Evolutionary conservation across 1,140 invertebrate genomes (phyloP), one percentile per base, ranked within the genome.

Genomic region (Drosophila suzukii): DNA sequence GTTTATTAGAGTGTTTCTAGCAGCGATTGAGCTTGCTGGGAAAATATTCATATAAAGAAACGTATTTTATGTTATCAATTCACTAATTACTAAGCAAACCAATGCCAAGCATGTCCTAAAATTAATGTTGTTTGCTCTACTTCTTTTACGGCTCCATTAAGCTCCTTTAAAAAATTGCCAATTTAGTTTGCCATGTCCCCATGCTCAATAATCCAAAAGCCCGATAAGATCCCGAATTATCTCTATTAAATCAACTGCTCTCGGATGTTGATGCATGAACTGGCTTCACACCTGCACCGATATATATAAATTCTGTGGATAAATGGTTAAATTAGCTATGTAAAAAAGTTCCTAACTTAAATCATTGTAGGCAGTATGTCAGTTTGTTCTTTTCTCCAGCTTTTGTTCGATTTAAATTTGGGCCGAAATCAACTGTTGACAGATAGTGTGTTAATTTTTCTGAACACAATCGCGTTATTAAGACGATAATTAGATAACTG

Each of bases 231-330:
- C 34, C 34, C 34, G 10, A 30, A 12, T 6, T n/a, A 43, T 6
- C 2, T 20, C 5, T 30, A 27, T 13, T 65, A 43, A 32, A 13
- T 43, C 39, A 41, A 12, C n/a, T 50, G 49, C 24, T 17, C 62
- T 56, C 39, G 30, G 51, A 63, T 59, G 41, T 55, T 38, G 59
- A 57, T 43, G 50, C 62, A 55, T 51, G 53, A 39, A 30, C 10
- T 55, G 51, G 60, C 66, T 56, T 47, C 68, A 78, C 88, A 76
- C 88, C 88, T 91, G 88, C 88, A 91, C 88, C 88, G 88, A 91
- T 91, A 91, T 81, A 75, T 74, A 76, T 71, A 81, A 86, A 80
- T 79, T 66, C 7, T 55, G 46, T 57, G 68, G 68, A 39, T 77
- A 36, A 51, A 47, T 60, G 49, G 38, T 17, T 41, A 39, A 53